Evolutionary conservation across 2,113 vertebrate genomes (phyloP).

Genomic region (Nycticorax nycticorax): DNA sequence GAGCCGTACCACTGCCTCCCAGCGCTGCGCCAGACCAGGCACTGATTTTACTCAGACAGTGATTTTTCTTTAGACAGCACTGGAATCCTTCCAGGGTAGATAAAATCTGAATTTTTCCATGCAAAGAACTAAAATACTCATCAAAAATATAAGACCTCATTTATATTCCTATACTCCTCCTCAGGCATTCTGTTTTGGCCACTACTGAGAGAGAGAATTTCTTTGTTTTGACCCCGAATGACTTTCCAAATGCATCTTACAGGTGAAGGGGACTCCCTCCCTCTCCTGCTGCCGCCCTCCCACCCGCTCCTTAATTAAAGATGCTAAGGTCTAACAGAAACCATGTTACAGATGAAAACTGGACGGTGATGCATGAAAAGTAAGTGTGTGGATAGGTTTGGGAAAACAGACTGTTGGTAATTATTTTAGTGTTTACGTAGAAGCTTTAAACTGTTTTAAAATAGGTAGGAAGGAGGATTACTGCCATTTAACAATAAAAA

Average conservation of each 20-base stretch:
- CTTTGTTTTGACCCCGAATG: conserved; percentile 10
- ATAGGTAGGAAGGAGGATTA: neutral
- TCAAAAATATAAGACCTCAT: neutral
- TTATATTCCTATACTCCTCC: neutral
- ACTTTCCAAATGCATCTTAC: neutral
- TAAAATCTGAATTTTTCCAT: conserved; percentile 35
- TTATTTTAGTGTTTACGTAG: neutral
- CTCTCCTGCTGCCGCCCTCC: neutral
- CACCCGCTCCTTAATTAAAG: neutral
- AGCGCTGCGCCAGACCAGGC: neutral
- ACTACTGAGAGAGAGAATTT: conserved; percentile 9
- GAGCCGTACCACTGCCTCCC: neutral
- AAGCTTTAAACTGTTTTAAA: neutral
- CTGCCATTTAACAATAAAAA: neutral
- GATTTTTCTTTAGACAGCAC: neutral
- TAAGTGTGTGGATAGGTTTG: neutral
- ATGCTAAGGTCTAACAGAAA: neutral
- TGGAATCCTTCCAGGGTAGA: conserved; percentile 32
- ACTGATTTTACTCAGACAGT: neutral
- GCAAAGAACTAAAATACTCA: conserved; percentile 8
- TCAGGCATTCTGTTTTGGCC: conserved; percentile 25
- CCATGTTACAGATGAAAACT: neutral
- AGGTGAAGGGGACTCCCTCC: conserved; percentile 35
- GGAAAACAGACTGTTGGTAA: neutral
- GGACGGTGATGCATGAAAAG: neutral